Evolutionary conservation across 2,888 invertebrate species (phyloP), one percentile per base, ranked within the genome.

Genomic region (Lasiommata megera): DNA sequence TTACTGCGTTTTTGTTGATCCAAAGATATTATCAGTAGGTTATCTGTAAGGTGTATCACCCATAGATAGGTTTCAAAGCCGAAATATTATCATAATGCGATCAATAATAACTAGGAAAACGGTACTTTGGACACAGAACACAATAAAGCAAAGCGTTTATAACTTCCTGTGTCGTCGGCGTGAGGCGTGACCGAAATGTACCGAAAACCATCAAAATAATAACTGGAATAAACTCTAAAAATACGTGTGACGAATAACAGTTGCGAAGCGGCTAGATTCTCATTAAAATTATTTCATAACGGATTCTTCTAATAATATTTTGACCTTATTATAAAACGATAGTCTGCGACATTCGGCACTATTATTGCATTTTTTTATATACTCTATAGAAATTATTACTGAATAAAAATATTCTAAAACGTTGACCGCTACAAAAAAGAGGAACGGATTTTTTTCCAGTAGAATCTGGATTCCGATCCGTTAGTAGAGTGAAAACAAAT

Each of bases 121-220:
- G 67, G 69, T 70, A 68, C 69, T 74, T 69, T 62, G 66, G 69
- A 67, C 68, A 43, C 53, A 40, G 23, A 38, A 31, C 16, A 46
- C 46, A 31, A 52, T 41, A 52, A 17, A 52, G 51, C 50, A 51
- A 55, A 64, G 67, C 67, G 72, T 87, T 87, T 84, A 88, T 74
- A 77, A 84, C 84, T 84, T 86, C 87, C 88, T 75, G 84, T 82
- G 80, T 79, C 76, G 79, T 73, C 79, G 70, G 63, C 69, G 58
- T 47, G 40, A 53, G 44, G 56, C 66, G 68, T 71, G 74, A 71
- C 77, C 72, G 68, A 81, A 76, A 76, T 74, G 74, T 74, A 74
- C 73, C 66, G 73, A 80, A 80, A 79, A 73, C 72, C 76, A 80
- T 82, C 78, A 80, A 83, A 82, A 81, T 76, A 76, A 70, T 76